phyloP scores from a whole-genome alignment of 2,113 vertebrate genomes.

The Arvicanthis niloticus region DNA sequence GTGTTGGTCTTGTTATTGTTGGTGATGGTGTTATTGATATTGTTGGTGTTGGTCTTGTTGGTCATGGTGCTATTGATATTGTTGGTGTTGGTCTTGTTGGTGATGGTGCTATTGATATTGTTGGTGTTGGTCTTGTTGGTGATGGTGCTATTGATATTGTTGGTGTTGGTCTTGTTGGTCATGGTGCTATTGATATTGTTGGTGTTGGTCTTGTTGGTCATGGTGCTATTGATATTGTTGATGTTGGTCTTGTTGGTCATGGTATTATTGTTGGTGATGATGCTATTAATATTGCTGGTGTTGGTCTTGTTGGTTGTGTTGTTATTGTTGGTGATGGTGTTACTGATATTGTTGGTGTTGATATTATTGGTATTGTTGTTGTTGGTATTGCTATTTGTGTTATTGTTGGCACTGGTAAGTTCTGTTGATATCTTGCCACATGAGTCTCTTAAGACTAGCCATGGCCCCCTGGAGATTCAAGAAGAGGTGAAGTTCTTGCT shows the following conservation, averaged over 20 bases:
- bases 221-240: neutral
- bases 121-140: too few relatives aligned
- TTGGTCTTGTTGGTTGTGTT: neutral
- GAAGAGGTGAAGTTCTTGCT: neutral
- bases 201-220: neutral
- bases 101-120: neutral
- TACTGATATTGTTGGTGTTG: neutral
- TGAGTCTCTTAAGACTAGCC: neutral
- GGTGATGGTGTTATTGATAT: neutral
- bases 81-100: neutral
- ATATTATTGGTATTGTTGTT: neutral
- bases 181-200: neutral
- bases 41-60: neutral
- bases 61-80: neutral
- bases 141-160: neutral
- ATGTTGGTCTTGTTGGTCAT: neutral
- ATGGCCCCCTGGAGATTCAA: neutral
- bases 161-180: neutral
- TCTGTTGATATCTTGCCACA: neutral
- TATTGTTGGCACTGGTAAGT: too few relatives aligned
- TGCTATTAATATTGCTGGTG: neutral
- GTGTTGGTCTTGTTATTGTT: neutral
- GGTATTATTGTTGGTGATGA: too few relatives aligned
- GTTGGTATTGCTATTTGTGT: neutral
- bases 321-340: neutral